Percentiles rank a stretch among this genome's conserved stretches.
phyloP scores from a whole-genome alignment of 2,113 vertebrate species.

The Pelodiscus sinensis region DNA sequence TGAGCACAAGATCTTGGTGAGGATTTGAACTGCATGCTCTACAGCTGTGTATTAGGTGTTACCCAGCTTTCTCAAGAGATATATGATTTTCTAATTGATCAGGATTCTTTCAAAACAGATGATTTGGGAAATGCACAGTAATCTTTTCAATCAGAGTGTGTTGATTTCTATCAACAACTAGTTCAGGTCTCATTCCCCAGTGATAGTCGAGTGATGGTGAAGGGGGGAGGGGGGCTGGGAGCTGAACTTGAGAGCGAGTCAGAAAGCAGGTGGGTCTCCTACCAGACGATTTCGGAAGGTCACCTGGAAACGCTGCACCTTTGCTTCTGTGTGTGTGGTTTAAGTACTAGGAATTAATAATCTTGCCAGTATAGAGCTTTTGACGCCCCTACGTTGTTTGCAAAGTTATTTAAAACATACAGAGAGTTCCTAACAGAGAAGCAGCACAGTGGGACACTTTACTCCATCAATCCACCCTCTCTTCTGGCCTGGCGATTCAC shows the following conservation, averaged over 20 bases:
- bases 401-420: neutral
- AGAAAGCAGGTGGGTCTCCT: slow-evolving; percentile 28
- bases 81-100: neutral
- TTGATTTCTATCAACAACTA: neutral
- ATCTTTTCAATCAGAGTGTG: rapidly evolving
- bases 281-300: neutral
- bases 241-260: rapidly evolving
- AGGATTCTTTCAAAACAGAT: rapidly evolving
- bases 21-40: neutral
- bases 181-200: neutral
- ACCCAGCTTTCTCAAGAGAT: neutral
- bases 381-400: neutral
- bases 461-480: too few relatives aligned
- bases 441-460: too few relatives aligned
- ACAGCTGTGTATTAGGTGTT: neutral
- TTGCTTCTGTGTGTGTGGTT: neutral
- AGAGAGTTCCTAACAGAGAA: neutral
- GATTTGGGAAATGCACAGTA: rapidly evolving
- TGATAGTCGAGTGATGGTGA: too few relatives aligned
- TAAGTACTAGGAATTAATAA: neutral
- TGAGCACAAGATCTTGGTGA: neutral
- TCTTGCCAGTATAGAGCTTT: neutral
- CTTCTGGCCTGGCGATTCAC: neutral
- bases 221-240: rapidly evolving
- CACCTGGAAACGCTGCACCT: neutral